Conservation (phyloP, 2,888 invertebrate genomes). For the Rhagium mordax region DNA sequence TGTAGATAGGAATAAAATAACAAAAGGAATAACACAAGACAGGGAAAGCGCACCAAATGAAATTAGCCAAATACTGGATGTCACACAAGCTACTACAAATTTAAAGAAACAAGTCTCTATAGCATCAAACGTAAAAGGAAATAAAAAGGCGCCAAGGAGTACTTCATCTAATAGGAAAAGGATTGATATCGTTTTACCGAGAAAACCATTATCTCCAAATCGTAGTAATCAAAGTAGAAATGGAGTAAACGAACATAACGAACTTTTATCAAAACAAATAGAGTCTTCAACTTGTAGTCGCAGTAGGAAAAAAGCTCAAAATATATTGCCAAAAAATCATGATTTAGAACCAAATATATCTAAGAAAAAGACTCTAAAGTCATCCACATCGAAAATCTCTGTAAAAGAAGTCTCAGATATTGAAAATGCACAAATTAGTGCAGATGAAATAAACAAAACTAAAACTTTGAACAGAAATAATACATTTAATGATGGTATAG, state of each 20-base stretch:
- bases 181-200: background rate
- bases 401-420: background rate
- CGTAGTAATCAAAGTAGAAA: background rate
- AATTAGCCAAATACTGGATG: background rate
- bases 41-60: background rate
- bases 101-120: background rate
- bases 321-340: background rate
- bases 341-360: background rate
- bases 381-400: background rate
- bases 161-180: background rate
- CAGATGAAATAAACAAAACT: background rate
- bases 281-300: background rate
- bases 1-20: background rate
- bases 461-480: background rate
- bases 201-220: background rate
- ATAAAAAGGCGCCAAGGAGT: background rate
- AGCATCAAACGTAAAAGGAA: background rate
- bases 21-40: background rate
- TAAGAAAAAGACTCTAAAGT: background rate
- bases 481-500: background rate
- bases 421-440: background rate
- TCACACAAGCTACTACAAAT: no score
- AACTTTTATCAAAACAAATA: background rate
- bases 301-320: background rate
- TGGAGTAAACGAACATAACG: background rate